These are phyloP conservation scores for Argyrosomus regius DNA, from an alignment of 2,797 vertebrate genomes.

Conservation along the genomic window DNA sequence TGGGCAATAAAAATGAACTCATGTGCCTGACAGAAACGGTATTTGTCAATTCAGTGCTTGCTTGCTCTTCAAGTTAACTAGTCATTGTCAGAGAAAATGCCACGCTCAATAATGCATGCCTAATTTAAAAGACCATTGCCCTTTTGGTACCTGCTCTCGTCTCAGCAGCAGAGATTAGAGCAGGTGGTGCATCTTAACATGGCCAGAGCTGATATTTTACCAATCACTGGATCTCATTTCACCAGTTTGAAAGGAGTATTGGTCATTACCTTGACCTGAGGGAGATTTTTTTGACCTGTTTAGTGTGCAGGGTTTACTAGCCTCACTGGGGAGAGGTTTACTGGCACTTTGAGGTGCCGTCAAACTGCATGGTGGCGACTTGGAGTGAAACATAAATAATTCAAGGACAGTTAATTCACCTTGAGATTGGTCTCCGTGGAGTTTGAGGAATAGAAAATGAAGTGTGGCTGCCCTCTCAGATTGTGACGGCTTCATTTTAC, in stretches of 20 bases:
- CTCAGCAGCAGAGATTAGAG: conserved; percentile 52
- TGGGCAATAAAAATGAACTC: conserved; percentile 18
- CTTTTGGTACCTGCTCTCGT: conserved; percentile 56
- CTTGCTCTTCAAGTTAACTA: conserved; percentile 51
- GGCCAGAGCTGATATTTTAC: conserved; percentile 51
- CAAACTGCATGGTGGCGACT: conserved; percentile 49
- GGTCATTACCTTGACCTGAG: conserved; percentile 45
- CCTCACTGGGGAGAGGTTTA: conserved; percentile 53
- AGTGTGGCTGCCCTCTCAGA: conserved; percentile 25
- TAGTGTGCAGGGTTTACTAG: conserved; percentile 44
- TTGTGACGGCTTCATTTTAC: conserved; percentile 40
- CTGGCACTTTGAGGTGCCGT: conserved; percentile 55
- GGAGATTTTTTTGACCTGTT: conserved; percentile 58
- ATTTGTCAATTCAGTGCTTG: conserved; percentile 50
- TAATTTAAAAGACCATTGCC: conserved; percentile 68
- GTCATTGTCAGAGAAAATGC: conserved; percentile 60
- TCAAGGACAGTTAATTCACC: conserved; percentile 79
- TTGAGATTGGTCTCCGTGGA: conserved; percentile 63
- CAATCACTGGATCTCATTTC: conserved; percentile 55
- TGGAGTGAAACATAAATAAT: conserved; percentile 75
- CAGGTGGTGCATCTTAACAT: conserved; percentile 29
- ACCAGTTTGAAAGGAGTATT: conserved; percentile 32
- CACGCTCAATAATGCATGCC: conserved; percentile 64
- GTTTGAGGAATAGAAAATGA: conserved; percentile 35
- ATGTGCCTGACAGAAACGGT: conserved; percentile 36